These are phyloP conservation scores for Perca flavescens DNA, from an alignment of 2,113 vertebrate species.

Conservation along the genomic window DNA sequence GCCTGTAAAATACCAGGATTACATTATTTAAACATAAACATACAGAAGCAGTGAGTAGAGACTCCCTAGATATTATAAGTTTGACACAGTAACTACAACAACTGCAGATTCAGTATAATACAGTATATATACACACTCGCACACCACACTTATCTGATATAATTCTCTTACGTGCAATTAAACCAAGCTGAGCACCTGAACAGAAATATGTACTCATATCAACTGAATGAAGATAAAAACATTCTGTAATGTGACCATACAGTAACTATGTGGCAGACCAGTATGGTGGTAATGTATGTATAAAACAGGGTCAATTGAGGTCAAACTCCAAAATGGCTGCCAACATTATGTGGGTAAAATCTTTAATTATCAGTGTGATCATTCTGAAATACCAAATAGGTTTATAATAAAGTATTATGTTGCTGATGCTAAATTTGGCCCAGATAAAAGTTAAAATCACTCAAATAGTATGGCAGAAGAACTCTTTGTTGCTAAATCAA, in stretches of 20 bases:
- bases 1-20: constrained; percentile 76
- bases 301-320: not conserved
- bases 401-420: no score
- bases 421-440: not conserved
- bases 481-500: not conserved
- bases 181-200: not conserved
- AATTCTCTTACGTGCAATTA: not conserved
- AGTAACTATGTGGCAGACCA: not conserved
- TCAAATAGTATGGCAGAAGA: not conserved
- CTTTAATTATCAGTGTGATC: not conserved
- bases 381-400: not conserved
- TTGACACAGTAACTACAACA: not conserved
- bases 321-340: not conserved
- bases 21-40: not conserved
- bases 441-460: not conserved
- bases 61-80: not conserved
- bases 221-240: not conserved
- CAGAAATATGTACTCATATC: not conserved
- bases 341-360: not conserved
- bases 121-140: not conserved
- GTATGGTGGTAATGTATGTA: no score
- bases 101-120: not conserved
- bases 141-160: not conserved
- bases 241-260: not conserved
- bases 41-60: not conserved